Evolutionary conservation across 2,888 invertebrate genomes (phyloP).

Genomic region (Cantharis rufa): DNA sequence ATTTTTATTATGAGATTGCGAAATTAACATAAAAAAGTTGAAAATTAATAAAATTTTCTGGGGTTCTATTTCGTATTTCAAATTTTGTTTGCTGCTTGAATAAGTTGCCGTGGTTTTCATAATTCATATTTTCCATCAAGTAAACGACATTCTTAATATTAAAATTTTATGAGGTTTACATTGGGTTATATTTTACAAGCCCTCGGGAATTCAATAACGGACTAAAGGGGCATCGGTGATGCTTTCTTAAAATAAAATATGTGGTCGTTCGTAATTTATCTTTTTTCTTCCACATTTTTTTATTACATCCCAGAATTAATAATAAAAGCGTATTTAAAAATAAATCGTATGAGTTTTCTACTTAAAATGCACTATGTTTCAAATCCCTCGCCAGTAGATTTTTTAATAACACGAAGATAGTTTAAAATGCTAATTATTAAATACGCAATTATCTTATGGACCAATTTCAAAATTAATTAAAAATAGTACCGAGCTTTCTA

Average conservation of each 20-base stretch:
- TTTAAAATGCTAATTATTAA: background rate
- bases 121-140: constrained; percentile 37
- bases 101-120: constrained; percentile 20
- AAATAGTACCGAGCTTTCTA: background rate
- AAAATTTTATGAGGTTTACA: constrained; percentile 44
- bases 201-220: constrained; percentile 43
- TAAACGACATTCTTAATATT: constrained; percentile 46
- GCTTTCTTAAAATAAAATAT: constrained; percentile 26
- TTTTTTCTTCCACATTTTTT: background rate
- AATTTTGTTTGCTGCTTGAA: background rate
- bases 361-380: background rate
- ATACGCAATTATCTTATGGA: background rate
- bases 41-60: background rate
- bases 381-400: background rate
- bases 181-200: constrained; percentile 42
- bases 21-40: background rate
- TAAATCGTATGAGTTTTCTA: background rate
- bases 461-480: background rate
- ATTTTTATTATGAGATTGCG: background rate
- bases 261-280: background rate
- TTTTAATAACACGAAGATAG: background rate
- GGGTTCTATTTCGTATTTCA: background rate
- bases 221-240: constrained; percentile 32
- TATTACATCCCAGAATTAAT: background rate
- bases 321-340: background rate